Evolutionary conservation across 2,888 invertebrate species (phyloP).

Genomic region (Proisotoma minuta): DNA sequence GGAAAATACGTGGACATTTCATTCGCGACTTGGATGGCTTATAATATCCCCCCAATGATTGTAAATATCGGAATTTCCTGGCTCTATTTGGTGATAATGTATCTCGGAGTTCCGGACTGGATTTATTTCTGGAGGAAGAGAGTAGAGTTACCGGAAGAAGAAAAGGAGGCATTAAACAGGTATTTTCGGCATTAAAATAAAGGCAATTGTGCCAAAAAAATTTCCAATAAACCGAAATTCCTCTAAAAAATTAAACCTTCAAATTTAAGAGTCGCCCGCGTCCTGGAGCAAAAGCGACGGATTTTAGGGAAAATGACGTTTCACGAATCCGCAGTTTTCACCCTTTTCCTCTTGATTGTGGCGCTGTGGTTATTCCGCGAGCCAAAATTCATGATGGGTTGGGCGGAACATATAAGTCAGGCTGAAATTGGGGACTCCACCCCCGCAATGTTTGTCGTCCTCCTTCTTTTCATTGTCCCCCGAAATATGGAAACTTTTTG

Average conservation of each 20-base stretch:
- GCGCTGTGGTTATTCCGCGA: conserved; percentile 81
- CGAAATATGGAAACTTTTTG: conserved; percentile 30
- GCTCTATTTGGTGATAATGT: conserved; percentile 72
- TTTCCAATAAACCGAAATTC: neutral
- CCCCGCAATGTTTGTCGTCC: conserved; percentile 34
- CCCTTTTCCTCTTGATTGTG: conserved; percentile 71
- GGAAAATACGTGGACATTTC: conserved; percentile 57
- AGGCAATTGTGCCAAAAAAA: too few relatives aligned
- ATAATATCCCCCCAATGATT: conserved; percentile 78
- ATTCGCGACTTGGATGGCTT: conserved; percentile 81
- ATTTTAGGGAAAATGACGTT: conserved; percentile 63
- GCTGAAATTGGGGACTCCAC: conserved; percentile 54
- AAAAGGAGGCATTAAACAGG: neutral
- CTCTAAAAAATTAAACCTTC: neutral
- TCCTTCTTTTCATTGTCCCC: conserved; percentile 34
- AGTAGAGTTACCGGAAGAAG: neutral
- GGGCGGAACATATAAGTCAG: conserved; percentile 67
- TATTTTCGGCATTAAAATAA: too few relatives aligned
- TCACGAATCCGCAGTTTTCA: conserved; percentile 67
- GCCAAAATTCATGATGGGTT: conserved; percentile 81
- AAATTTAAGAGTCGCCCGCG: conserved; percentile 51
- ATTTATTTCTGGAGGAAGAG: conserved; percentile 20
- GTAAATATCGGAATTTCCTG: conserved; percentile 71
- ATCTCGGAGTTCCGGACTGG: conserved; percentile 62
- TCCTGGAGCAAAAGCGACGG: conserved; percentile 71